Base-by-base conservation (phyloP, 2,797 vertebrate genomes). In the Lutjanus campechanus region DNA sequence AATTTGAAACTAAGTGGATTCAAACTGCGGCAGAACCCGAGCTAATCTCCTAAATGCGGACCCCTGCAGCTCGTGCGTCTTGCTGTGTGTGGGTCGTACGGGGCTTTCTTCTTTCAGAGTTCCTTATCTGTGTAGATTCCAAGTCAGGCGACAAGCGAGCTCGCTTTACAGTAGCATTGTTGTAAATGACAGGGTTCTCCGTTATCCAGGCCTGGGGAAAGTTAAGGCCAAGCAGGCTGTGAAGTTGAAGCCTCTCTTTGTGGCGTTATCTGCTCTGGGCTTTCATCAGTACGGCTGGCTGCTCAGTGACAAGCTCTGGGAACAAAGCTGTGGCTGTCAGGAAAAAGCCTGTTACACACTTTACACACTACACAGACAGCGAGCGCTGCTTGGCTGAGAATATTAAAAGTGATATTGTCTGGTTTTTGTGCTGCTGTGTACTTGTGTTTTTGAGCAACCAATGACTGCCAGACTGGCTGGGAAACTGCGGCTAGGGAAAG, bases 251-350 rank as follows among this genome's bases (percentile, higher is more conserved):
- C 76, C 51, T 84, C 75, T 76, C 73, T 86, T 85, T 84, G 86
- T 86, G 81, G 79, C 17, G 50, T 82, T 92, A 90, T 92, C 89
- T 87, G 84, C 79, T 89, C 25, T 22, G 77, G 59, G 88, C 87
- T 91, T 92, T 90, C 84, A 90, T 88, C 90, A 78, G 73, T 15
- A 59, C 7, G 70, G 74, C 80, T 85, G 77, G 82, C 87, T 76
- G 87, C 81, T 84, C 80, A 8, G 76, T 83, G 85, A 87, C 79
- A 63, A 82, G 81, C 84, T 71, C 44, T 22, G 73, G 88, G 85
- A 90, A 90, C 89, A 92, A 91, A 91, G 89, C 89, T 72, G 70
- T 10, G 62, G 85, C 88, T 91, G 85, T 92, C 86, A 87, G 81
- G 66, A 78, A 81, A 83, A 86, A 85, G 80, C 77, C 82, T 53